phyloP scores from a whole-genome alignment of 2,797 vertebrate genomes.

The Gymnothorax javanicus region DNA sequence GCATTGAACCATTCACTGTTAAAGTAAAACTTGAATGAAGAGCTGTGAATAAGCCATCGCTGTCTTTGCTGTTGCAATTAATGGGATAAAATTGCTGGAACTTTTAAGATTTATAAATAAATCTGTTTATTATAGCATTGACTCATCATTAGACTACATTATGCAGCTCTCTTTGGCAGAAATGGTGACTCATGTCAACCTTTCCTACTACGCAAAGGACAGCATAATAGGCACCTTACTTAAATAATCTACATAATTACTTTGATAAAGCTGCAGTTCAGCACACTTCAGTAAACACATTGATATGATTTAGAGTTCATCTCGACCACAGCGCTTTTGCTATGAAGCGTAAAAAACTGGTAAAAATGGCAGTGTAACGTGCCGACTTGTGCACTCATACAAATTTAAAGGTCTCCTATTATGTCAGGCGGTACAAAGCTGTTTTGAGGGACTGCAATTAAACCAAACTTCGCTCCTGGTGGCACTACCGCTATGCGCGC shows the following conservation, averaged over 20 bases:
- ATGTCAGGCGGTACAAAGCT: no score
- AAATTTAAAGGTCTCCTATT: neutral
- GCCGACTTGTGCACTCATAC: neutral
- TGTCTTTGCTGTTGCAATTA: neutral
- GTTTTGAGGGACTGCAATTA: no score
- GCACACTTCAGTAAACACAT: neutral
- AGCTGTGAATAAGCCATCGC: neutral
- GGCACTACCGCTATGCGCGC: no score
- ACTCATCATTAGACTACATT: neutral
- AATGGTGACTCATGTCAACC: neutral
- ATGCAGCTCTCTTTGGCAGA: neutral
- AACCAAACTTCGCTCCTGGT: no score
- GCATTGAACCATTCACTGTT: neutral
- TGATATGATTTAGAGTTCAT: neutral
- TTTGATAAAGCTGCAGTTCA: neutral
- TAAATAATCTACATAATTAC: no score
- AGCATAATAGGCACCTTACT: neutral
- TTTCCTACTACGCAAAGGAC: neutral
- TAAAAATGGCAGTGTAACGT: neutral
- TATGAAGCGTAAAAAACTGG: neutral
- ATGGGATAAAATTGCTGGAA: neutral
- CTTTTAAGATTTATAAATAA: constrained; percentile 15
- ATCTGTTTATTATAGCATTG: neutral
- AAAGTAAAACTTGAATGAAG: constrained; percentile 9
- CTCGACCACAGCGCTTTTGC: neutral